Percentiles rank a stretch among this genome's conserved stretches.
phyloP scores from a whole-genome alignment of 2,797 vertebrate species.

The Pantherophis vulpinus region DNA sequence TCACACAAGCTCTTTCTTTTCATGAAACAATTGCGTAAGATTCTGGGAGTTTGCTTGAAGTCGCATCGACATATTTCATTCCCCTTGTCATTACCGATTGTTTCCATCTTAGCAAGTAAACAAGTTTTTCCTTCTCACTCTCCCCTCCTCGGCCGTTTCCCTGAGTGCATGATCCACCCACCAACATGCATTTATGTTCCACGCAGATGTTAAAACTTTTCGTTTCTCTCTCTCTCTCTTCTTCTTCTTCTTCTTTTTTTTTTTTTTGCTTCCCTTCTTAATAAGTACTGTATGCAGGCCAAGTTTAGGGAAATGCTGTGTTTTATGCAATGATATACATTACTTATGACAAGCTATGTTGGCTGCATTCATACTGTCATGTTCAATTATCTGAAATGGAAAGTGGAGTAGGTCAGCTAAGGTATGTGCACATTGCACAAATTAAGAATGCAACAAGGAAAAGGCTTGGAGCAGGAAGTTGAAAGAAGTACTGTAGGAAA shows the following conservation, averaged over 20 bases:
- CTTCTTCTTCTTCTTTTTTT: background rate
- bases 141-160: constrained; percentile 59
- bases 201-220: constrained; percentile 77
- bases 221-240: background rate
- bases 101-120: constrained; percentile 82
- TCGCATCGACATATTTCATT: constrained; percentile 74
- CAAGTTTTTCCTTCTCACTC: constrained; percentile 51
- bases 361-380: constrained; percentile 4
- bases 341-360: constrained; percentile 42
- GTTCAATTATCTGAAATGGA: constrained; percentile 25
- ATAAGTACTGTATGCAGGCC: constrained; percentile 48
- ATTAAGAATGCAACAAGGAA: background rate
- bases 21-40: constrained; percentile 52
- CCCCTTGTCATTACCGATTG: constrained; percentile 74
- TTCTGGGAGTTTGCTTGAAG: constrained; percentile 72
- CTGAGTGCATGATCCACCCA: constrained; percentile 71
- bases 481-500: background rate
- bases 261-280: constrained; percentile 66
- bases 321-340: constrained; percentile 35
- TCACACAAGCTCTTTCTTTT: constrained; percentile 53
- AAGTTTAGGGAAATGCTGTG: constrained; percentile 29
- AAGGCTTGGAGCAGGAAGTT: background rate
- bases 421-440: background rate
- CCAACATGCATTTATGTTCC: constrained; percentile 75
- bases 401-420: constrained; percentile 18